phyloP scores from a whole-genome alignment of 2,888 invertebrate species.

The Allygus modestus region DNA sequence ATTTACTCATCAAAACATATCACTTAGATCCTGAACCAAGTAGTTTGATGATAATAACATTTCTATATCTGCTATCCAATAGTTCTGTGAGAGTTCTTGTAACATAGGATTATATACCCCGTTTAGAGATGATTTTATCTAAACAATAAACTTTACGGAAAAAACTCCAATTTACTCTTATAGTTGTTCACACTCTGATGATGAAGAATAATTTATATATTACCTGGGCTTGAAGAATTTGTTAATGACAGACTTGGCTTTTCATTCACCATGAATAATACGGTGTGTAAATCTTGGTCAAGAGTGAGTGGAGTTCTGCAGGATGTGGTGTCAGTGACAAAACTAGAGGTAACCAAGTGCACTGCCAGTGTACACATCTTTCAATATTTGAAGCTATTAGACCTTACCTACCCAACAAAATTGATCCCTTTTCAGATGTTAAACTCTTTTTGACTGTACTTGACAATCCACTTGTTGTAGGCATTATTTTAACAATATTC shows the following conservation, averaged over 20 bases:
- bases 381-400: not conserved
- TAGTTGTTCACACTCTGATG: not conserved
- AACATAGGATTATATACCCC: not conserved
- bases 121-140: not conserved
- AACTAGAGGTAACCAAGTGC: not conserved
- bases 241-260: not conserved
- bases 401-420: constrained; percentile 57
- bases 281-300: not conserved
- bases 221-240: not conserved
- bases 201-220: not conserved
- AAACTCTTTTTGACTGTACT: constrained; percentile 65
- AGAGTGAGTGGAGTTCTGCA: not conserved
- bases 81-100: not conserved
- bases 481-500: constrained; percentile 64
- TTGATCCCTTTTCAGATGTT: constrained; percentile 66
- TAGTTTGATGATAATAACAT: not conserved
- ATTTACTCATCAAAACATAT: not conserved
- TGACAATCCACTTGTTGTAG: constrained; percentile 67
- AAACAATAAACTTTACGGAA: not conserved
- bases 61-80: not conserved
- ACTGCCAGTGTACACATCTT: not conserved
- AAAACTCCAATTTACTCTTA: not conserved
- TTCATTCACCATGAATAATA: not conserved
- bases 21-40: constrained; percentile 1
- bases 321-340: not conserved